phyloP scores from a whole-genome alignment of 2,888 invertebrate species.

The Homarus gammarus region DNA sequence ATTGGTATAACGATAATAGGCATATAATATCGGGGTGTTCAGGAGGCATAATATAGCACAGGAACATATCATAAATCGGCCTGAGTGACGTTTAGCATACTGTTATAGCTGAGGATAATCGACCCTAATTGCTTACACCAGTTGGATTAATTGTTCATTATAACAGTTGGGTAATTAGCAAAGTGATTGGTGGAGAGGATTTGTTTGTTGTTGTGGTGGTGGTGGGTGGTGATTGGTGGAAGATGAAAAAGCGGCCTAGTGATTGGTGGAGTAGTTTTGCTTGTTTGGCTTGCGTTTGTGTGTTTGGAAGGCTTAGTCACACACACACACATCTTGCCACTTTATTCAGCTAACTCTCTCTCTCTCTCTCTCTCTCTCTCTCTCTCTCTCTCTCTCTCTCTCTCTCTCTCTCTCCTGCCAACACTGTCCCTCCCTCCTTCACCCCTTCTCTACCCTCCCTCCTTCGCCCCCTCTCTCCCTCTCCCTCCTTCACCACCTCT shows the following conservation, averaged over 20 bases:
- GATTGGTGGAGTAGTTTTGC: too few relatives aligned
- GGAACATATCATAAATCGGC: background rate
- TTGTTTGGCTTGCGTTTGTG: too few relatives aligned
- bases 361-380: constrained; percentile 15
- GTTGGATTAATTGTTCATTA: constrained; percentile 10
- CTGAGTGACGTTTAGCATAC: background rate
- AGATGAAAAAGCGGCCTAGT: too few relatives aligned
- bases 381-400: constrained; percentile 19
- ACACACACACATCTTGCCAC: background rate
- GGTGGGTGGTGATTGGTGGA: too few relatives aligned
- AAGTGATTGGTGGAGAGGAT: background rate
- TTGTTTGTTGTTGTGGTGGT: background rate
- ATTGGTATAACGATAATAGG: too few relatives aligned
- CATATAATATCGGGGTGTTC: too few relatives aligned
- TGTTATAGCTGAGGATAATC: background rate
- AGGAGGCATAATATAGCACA: background rate
- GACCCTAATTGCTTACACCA: background rate
- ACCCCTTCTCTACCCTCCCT: background rate
- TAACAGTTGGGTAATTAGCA: background rate
- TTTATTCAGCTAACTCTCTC: background rate
- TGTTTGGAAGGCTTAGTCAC: too few relatives aligned
- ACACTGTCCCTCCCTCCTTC: background rate
- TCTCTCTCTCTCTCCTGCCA: background rate
- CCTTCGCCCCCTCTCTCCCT: background rate
- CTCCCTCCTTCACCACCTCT: background rate